Evolutionary conservation across 2,113 vertebrate species (phyloP), one percentile per base, ranked within the genome.

Genomic region (Glareola pratincola): DNA sequence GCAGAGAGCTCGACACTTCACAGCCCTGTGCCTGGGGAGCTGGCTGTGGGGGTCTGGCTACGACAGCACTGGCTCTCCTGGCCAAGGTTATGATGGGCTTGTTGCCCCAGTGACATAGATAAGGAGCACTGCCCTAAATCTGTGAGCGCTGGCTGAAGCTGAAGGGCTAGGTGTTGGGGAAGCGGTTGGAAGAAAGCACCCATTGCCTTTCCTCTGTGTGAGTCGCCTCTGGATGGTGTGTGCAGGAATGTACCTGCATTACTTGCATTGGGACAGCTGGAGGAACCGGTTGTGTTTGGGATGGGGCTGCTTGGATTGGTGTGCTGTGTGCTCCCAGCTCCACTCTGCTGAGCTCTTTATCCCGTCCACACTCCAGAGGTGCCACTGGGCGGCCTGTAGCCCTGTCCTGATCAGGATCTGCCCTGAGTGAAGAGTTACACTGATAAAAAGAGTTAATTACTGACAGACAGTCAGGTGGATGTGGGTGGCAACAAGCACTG

Each of bases 281-380:
- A n/a, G 41, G 60, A 47, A 37, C 47, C 48, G 60, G 18, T 7
- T 12, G 16, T 19, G 24, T 48, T 48, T 57, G 57, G 57, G 29
- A 45, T 1, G 2, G 36, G 27, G 21, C 24, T 0, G 1, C 47
- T 60, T 45, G 39, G 36, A 17, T 5, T 50, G n/a, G 14, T 56
- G 27, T 51, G 34, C 41, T 63, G 5, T 24, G 21, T 21, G 53
- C 22, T 68, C 36, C 18, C n/a, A 30, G 22, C 76, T 67, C 6
- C 1, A 6, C 21, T 34, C 29, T 36, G 69, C 62, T 50, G 56
- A 50, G 63, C n/a, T 76, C n/a, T 84, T 47, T 62, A 12, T 51
- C 43, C 67, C 1, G 0, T 45, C 51, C 34, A 39, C 34, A 59
- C 4, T 37, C 11, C 50, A 59, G 81, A 51, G 57, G 32, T n/a